Percentiles rank a stretch among this genome's conserved stretches.
Conservation (phyloP, 2,888 invertebrate species). For the Lycaena phlaeas region DNA sequence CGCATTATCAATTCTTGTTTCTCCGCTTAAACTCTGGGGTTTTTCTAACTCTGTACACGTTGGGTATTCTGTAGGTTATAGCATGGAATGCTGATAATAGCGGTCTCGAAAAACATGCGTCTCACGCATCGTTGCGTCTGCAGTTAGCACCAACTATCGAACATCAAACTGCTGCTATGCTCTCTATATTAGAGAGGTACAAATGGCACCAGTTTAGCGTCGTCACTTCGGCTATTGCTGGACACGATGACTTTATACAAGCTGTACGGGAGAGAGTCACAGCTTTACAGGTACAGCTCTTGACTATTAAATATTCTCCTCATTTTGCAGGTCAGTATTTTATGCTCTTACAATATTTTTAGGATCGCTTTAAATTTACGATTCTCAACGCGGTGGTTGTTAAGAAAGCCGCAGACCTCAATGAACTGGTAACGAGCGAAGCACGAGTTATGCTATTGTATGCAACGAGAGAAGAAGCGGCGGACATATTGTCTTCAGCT, state of each 20-base stretch:
- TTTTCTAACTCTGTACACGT: not conserved
- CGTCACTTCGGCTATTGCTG: constrained; percentile 93
- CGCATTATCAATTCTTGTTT: constrained; percentile 23
- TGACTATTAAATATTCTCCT: too few relatives aligned
- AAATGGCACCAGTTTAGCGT: constrained; percentile 97
- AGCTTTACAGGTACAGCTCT: constrained; percentile 80
- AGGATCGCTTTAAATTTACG: constrained; percentile 78
- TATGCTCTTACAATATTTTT: constrained; percentile 22
- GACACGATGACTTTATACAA: constrained; percentile 96
- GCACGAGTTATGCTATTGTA: constrained; percentile 94
- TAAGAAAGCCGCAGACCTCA: constrained; percentile 81
- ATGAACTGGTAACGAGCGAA: constrained; percentile 89
- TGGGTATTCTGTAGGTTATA: constrained; percentile 75
- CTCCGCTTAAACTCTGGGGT: constrained; percentile 12
- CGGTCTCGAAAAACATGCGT: constrained; percentile 84
- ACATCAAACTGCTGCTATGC: constrained; percentile 97
- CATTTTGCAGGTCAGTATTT: too few relatives aligned
- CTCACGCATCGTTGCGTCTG: constrained; percentile 90
- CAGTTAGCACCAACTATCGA: constrained; percentile 97
- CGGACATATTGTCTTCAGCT: constrained; percentile 84
- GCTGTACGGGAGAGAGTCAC: constrained; percentile 91
- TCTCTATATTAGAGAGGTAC: constrained; percentile 94
- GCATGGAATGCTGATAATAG: constrained; percentile 99
- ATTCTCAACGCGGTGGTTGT: constrained; percentile 90
- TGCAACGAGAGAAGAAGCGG: constrained; percentile 90